Evolutionary conservation across 2,797 vertebrate species (phyloP).

Genomic region (Sylvia borin): DNA sequence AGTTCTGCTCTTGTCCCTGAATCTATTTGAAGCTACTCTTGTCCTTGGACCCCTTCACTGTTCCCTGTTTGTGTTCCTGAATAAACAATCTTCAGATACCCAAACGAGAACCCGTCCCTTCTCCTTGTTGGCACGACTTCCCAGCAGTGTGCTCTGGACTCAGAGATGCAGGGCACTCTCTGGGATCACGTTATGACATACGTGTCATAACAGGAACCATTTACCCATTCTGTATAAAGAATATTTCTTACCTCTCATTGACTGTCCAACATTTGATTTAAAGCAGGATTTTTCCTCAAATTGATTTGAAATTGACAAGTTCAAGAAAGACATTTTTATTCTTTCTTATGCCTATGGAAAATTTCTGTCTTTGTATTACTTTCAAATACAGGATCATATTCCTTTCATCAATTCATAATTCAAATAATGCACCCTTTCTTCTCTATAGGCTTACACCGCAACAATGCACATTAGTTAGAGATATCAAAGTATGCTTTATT

Average conservation of each 20-base stretch:
- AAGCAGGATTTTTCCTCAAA: background rate
- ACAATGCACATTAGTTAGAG: conserved; percentile 39
- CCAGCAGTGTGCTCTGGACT: background rate
- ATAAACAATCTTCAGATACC: background rate
- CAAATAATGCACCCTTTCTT: conserved; percentile 51
- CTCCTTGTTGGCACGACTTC: background rate
- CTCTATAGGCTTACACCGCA: conserved; percentile 5
- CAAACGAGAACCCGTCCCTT: background rate
- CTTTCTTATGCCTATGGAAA: conserved; percentile 53
- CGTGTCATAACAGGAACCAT: background rate
- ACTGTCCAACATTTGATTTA: background rate
- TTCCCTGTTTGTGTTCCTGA: background rate
- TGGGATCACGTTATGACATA: background rate
- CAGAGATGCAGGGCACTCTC: background rate
- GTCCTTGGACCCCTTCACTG: background rate
- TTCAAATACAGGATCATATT: conserved; percentile 52
- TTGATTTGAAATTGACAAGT: conserved; percentile 42
- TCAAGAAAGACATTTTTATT: conserved; percentile 33
- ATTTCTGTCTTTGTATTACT: conserved; percentile 58
- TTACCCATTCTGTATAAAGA: background rate
- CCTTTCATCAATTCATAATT: conserved; percentile 68
- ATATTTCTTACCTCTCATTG: background rate
- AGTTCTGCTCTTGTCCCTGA: background rate
- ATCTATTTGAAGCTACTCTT: background rate
- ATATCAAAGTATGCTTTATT: conserved; percentile 47